A percentile compares a stretch with the other conserved stretches of the same genome.
These are phyloP conservation scores for Eulemur rubriventer DNA, from an alignment of 2,797 vertebrate species.

Conservation along the genomic window DNA sequence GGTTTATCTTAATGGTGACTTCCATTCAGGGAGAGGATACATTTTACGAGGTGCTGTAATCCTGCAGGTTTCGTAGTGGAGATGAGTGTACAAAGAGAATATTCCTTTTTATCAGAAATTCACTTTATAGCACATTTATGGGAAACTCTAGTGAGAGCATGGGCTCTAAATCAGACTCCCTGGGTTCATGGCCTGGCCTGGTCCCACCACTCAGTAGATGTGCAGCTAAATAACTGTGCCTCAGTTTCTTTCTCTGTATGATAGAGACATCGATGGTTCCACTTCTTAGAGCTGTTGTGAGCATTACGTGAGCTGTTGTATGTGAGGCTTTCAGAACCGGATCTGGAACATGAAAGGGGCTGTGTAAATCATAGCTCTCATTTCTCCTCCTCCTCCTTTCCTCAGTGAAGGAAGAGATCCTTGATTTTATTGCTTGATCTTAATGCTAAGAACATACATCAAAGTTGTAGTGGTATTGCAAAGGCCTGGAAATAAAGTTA, in stretches of 20 bases:
- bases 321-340: background rate
- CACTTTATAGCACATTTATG: background rate
- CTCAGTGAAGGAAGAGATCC: background rate
- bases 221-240: background rate
- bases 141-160: background rate
- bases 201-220: background rate
- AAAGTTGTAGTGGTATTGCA: background rate
- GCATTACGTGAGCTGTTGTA: background rate
- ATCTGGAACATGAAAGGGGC: background rate
- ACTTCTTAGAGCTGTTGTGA: background rate
- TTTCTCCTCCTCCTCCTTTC: background rate
- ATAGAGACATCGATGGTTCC: background rate
- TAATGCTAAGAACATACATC: background rate
- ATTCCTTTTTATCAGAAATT: background rate
- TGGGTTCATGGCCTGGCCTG: background rate
- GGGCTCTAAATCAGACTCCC: background rate
- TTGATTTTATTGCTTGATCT: background rate
- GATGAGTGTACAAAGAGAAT: background rate
- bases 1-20: background rate
- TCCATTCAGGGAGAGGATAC: background rate
- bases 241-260: background rate
- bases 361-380: background rate
- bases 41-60: background rate
- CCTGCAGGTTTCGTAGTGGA: background rate
- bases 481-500: background rate